Evolutionary conservation across 30 jellyfish, hydroid and myxozoan species (phyloP).

Genomic region (Morbakka virulenta): DNA sequence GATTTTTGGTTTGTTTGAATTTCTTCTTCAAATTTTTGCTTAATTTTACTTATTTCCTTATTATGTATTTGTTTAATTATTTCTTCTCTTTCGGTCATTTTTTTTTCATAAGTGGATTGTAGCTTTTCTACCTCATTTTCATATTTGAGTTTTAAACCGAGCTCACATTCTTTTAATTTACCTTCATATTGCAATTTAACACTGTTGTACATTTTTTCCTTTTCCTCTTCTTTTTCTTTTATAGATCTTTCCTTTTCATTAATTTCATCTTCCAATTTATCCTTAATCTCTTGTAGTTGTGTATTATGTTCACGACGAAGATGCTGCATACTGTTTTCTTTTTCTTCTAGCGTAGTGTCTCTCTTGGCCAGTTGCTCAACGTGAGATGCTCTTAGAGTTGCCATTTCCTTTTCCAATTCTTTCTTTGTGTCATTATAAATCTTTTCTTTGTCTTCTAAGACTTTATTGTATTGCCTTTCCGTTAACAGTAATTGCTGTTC

Average conservation of each 20-base stretch:
- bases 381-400: not conserved
- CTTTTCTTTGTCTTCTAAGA: not conserved
- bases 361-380: not conserved
- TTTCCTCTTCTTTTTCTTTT: not conserved
- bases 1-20: not conserved
- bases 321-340: not conserved
- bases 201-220: not conserved
- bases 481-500: not conserved
- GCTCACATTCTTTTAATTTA: not conserved
- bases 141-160: not conserved
- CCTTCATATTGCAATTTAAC: not conserved
- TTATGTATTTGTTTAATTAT: slow-evolving; percentile 39
- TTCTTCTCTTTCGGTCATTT: not conserved
- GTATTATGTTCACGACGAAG: not conserved
- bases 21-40: not conserved
- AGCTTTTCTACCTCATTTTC: not conserved
- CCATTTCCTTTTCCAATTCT: not conserved
- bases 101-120: not conserved
- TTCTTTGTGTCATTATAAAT: not conserved
- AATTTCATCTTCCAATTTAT: not conserved
- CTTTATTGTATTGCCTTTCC: not conserved
- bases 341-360: not conserved
- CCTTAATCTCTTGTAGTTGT: slow-evolving; percentile 9
- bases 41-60: slow-evolving; percentile 4
- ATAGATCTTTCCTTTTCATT: not conserved